Evolutionary conservation across 2,113 vertebrate genomes (phyloP), one percentile per base, ranked within the genome.

Genomic region (Murina feae): DNA sequence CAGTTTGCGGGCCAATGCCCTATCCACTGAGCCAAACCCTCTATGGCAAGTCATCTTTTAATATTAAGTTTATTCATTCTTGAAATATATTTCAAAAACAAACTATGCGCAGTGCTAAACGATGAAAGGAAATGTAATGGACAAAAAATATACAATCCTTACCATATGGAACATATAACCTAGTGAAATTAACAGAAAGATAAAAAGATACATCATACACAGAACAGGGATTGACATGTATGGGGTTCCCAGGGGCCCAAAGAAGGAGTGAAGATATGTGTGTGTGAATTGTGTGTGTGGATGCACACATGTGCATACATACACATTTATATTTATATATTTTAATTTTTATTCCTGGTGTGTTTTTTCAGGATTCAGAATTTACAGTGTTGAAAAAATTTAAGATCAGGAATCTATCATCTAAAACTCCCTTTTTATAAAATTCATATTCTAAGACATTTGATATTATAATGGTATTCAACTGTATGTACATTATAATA

Each of bases 361-460:
- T 89, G 10, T 42, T 75, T 71, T 94, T 53, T 63, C 5, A 68
- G 42, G 7, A 13, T 39, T 88, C 37, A 89, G 58, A 39, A 63
- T 65, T 79, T 83, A 66, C 78, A 49, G 47, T 68, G 32, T 37
- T 90, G 51, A 90, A 85, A 90, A 79, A 58, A 88, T 25, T 87
- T 53, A 72, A 90, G 23, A 69, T 55, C 10, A 94, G 90, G 92
- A 47, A 92, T 17, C 65, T 42, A 49, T 82, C 49, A 30, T 71
- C 37, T 89, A 75, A 87, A 86, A 83, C 9, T 53, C 42, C 2
- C 60, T 91, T 85, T 91, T 35, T 21, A 86, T 16, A 84, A 80
- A 92, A 95, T 51, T 65, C 30, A 51, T 3, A 80, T 79, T 58
- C n/a, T 51, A 55, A 93, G n/a, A 78, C 37, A 86, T 87, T 81